A percentile compares a stretch with the other conserved stretches of the same genome.
These are phyloP conservation scores for Anguilla obscura DNA, from an alignment of 2,797 vertebrate species.

Conservation along the genomic window DNA sequence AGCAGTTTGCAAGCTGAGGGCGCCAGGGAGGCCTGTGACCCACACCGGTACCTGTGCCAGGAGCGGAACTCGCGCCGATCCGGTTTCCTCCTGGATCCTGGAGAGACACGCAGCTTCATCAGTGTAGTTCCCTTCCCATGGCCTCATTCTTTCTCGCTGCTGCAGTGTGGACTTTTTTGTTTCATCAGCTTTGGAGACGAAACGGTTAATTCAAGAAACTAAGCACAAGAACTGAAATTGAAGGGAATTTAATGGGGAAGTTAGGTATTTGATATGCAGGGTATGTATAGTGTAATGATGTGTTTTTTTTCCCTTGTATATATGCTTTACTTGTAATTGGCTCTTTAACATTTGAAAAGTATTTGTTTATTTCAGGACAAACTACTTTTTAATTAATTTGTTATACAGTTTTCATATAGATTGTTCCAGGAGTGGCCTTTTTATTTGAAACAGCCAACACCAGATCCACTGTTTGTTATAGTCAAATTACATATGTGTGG, in stretches of 20 bases:
- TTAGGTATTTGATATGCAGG: conserved; percentile 4
- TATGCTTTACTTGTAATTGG: not conserved
- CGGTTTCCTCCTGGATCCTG: not conserved
- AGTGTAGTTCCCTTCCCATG: not conserved
- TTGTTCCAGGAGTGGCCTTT: not conserved
- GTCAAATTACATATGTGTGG: not conserved
- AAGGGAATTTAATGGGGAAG: not conserved
- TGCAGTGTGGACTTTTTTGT: conserved; percentile 9
- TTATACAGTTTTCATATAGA: not conserved
- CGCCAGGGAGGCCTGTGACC: not conserved
- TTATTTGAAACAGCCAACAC: not conserved
- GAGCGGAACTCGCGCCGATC: not conserved
- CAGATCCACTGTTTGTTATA: not conserved
- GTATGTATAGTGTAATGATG: conserved; percentile 3
- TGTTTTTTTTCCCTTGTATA: not conserved
- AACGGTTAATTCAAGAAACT: not conserved
- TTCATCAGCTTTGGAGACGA: conserved; percentile 12
- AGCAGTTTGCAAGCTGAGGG: conserved; percentile 90
- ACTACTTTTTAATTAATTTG: not conserved
- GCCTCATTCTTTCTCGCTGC: conserved; percentile 4
- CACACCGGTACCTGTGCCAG: not conserved
- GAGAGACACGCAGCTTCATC: not conserved
- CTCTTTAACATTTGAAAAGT: not conserved
- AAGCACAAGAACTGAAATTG: conserved; percentile 5
- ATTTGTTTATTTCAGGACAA: not conserved